Evolutionary conservation across 2,797 vertebrate species (phyloP).

Genomic region (Micromesistius poutassou): DNA sequence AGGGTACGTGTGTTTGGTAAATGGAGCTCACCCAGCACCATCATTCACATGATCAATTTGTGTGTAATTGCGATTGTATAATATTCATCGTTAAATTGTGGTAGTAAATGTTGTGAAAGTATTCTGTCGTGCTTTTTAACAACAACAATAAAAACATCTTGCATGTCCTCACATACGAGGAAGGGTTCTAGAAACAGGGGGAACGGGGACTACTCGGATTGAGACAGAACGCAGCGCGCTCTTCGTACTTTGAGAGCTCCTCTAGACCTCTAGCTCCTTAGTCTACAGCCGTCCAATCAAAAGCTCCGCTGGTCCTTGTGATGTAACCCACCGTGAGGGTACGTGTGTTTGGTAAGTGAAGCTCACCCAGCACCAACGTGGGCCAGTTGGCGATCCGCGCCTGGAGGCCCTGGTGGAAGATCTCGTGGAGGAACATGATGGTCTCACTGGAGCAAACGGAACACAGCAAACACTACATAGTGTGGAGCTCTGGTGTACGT

Average conservation of each 20-base stretch:
- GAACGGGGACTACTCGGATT: not conserved
- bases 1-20: not conserved
- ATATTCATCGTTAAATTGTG: no score
- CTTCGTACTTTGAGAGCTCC: constrained; percentile 81
- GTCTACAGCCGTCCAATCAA: not conserved
- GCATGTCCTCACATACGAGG: not conserved
- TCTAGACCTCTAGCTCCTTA: constrained; percentile 78
- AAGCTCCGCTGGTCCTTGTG: not conserved
- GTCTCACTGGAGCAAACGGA: constrained; percentile 80
- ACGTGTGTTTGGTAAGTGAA: not conserved
- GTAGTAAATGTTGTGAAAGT: no score
- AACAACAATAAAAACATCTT: not conserved
- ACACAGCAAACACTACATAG: not conserved
- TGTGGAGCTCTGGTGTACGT: not conserved
- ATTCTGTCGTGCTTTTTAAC: not conserved
- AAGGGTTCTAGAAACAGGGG: not conserved
- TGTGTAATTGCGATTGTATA: not conserved
- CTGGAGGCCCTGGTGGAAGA: constrained; percentile 94
- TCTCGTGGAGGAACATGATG: constrained; percentile 97
- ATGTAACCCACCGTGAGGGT: not conserved
- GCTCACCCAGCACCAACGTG: constrained; percentile 90
- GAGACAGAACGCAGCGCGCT: constrained; percentile 5
- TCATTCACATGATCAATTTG: not conserved
- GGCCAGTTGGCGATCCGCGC: constrained; percentile 94
- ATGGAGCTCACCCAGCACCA: constrained; percentile 84